These are phyloP conservation scores for Ciconia nigra DNA, from an alignment of 2,797 vertebrate genomes.

Conservation along the genomic window DNA sequence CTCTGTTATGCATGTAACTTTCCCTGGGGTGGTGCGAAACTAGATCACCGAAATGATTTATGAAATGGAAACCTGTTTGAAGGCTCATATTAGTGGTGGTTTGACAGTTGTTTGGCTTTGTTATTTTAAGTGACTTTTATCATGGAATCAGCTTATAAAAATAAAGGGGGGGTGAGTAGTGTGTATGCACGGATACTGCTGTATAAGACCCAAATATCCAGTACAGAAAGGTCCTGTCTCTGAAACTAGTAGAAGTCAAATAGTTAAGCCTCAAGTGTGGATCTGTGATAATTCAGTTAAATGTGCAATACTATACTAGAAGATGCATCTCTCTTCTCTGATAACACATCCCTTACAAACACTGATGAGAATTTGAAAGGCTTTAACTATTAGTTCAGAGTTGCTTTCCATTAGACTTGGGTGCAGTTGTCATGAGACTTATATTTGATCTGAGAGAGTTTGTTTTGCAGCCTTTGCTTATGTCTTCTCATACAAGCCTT, in stretches of 20 bases:
- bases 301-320: not conserved
- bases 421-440: not conserved
- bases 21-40: constrained; percentile 19
- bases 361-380: not conserved
- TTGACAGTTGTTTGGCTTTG: constrained; percentile 36
- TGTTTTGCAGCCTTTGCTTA: not conserved
- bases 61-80: constrained; percentile 29
- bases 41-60: not conserved
- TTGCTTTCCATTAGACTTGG: not conserved
- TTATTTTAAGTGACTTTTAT: constrained; percentile 21
- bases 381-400: not conserved
- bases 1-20: not conserved
- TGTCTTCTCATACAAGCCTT: not conserved
- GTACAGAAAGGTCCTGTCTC: not conserved
- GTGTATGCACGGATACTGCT: not conserved
- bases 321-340: not conserved
- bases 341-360: not conserved
- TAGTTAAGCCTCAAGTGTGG: not conserved
- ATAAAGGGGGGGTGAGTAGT: fast-evolving
- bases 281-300: not conserved
- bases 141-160: not conserved
- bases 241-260: not conserved
- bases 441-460: not conserved
- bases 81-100: not conserved
- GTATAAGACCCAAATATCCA: not conserved